These are phyloP conservation scores for Nothura maculosa DNA, from an alignment of 2,797 vertebrate genomes.

Conservation along the genomic window DNA sequence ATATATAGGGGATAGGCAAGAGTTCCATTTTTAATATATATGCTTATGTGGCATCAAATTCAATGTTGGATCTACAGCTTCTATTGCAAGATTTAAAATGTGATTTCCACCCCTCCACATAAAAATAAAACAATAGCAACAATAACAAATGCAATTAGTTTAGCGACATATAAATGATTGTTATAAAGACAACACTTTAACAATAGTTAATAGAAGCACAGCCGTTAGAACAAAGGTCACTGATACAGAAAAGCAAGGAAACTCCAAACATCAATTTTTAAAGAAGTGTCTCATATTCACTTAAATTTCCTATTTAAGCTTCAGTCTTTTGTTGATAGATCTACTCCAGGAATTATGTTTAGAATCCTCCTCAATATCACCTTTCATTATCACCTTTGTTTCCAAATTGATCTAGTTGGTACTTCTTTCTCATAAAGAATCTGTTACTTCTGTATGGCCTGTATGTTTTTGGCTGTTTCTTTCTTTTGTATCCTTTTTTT, in stretches of 20 bases:
- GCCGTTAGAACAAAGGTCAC: not conserved
- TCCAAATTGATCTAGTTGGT: not conserved
- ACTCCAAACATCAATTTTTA: not conserved
- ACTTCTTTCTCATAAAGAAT: not conserved
- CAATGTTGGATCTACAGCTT: not conserved
- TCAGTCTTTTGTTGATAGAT: not conserved
- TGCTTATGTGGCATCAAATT: not conserved
- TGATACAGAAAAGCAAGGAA: not conserved
- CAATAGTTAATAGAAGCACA: not conserved
- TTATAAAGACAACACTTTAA: not conserved
- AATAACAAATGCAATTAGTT: not conserved
- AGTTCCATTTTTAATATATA: not conserved
- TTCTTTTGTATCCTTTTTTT: not conserved
- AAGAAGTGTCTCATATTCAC: not conserved
- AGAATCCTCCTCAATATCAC: not conserved
- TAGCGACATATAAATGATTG: not conserved
- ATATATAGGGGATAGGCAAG: not conserved
- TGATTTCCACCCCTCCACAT: not conserved
- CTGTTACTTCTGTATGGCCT: not conserved
- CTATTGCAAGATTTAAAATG: not conserved
- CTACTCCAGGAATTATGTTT: not conserved
- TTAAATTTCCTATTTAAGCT: not conserved
- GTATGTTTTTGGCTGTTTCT: not conserved
- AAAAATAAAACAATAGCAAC: not conserved
- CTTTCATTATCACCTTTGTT: not conserved